These are phyloP conservation scores for Ctena decussata DNA, from an alignment of 2,888 invertebrate species.

Conservation along the genomic window DNA sequence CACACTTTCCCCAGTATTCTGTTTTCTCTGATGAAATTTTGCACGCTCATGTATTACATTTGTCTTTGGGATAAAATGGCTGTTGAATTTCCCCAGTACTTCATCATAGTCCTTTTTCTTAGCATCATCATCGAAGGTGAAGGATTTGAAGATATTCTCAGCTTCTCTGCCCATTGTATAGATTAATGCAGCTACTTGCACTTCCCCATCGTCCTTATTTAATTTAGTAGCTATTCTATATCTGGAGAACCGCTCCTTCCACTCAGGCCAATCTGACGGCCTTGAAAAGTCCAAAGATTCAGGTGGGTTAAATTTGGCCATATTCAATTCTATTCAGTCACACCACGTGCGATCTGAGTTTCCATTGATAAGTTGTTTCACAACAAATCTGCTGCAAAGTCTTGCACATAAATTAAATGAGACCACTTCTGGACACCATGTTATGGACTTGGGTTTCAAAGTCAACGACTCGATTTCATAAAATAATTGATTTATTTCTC, in stretches of 20 bases:
- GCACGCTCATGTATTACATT: constrained; percentile 49
- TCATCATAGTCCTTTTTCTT: constrained; percentile 18
- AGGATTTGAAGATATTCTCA: constrained; percentile 48
- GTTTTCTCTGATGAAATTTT: constrained; percentile 31
- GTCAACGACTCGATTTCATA: too few relatives aligned
- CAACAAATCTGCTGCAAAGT: too few relatives aligned
- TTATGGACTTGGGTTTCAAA: too few relatives aligned
- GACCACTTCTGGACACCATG: too few relatives aligned
- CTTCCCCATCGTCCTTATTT: constrained; percentile 37
- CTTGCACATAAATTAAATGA: too few relatives aligned
- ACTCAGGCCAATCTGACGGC: constrained; percentile 55
- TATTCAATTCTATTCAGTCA: too few relatives aligned
- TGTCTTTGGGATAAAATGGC: constrained; percentile 45
- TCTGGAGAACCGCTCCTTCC: constrained; percentile 44
- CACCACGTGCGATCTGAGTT: too few relatives aligned
- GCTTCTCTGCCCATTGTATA: constrained; percentile 53
- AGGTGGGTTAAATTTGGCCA: constrained; percentile 5
- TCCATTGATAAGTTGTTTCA: too few relatives aligned
- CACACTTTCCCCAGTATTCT: constrained; percentile 34
- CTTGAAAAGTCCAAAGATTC: constrained; percentile 20
- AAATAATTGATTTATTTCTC: too few relatives aligned
- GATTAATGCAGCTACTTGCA: constrained; percentile 42
- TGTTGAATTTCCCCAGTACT: constrained; percentile 28
- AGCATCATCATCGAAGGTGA: constrained; percentile 9
- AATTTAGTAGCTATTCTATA: constrained; percentile 54